A percentile compares a stretch with the other conserved stretches of the same genome.
phyloP scores from a whole-genome alignment of 2,888 invertebrate species.

The Drosophila mettleri region DNA sequence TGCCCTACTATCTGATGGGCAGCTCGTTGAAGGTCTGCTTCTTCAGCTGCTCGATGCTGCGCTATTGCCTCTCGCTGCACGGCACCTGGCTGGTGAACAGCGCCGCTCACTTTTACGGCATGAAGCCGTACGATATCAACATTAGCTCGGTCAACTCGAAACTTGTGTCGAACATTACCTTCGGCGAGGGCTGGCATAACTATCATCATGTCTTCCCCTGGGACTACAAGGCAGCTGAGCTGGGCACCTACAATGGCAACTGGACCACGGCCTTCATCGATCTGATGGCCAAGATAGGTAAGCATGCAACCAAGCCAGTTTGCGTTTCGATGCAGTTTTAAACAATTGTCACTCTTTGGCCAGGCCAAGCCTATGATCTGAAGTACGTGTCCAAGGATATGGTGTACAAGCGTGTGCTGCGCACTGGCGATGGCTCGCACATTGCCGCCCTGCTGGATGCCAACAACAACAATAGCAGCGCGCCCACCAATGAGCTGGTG shows the following conservation, averaged over 20 bases:
- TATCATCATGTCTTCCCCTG: conserved; percentile 95
- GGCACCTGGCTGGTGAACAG: conserved; percentile 97
- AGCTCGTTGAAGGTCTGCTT: conserved; percentile 91
- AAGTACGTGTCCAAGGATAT: conserved; percentile 91
- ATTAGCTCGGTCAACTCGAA: conserved; percentile 90
- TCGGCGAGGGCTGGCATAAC: conserved; percentile 95
- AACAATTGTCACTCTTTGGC: neutral
- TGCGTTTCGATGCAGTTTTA: neutral
- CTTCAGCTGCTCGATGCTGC: conserved; percentile 90
- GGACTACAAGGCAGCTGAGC: conserved; percentile 91
- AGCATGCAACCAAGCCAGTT: conserved; percentile 19
- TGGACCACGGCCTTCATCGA: conserved; percentile 88
- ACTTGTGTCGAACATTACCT: conserved; percentile 88
- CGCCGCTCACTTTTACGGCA: conserved; percentile 96
- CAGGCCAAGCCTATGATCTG: conserved; percentile 93
- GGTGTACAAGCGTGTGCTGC: conserved; percentile 88
- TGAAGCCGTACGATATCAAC: conserved; percentile 93
- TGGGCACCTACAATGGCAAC: conserved; percentile 89
- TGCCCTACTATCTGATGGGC: conserved; percentile 91
- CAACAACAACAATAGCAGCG: conserved; percentile 71
- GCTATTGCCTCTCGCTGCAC: conserved; percentile 92
- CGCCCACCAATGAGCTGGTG: conserved; percentile 76
- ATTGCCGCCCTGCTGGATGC: conserved; percentile 72
- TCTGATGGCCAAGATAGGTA: conserved; percentile 90
- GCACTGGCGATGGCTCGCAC: conserved; percentile 91